phyloP scores from a whole-genome alignment of 2,113 vertebrate species.

The Rutilus rutilus region DNA sequence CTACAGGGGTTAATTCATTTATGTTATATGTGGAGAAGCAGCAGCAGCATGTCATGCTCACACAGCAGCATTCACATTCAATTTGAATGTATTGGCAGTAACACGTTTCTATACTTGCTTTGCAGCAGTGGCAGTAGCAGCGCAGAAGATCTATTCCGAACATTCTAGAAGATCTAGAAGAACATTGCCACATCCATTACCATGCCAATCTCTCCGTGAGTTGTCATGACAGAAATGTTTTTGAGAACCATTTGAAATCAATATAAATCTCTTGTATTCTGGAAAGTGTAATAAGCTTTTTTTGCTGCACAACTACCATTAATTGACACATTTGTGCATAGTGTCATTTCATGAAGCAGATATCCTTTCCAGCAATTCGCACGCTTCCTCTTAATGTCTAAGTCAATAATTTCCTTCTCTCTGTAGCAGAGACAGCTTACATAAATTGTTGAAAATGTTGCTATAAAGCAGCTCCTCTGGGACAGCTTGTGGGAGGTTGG shows the following conservation, averaged over 20 bases:
- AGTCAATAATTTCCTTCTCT: slow-evolving; percentile 7
- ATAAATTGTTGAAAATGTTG: slow-evolving; percentile 23
- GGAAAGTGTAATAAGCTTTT: not conserved
- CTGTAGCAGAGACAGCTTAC: not conserved
- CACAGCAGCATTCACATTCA: too few relatives aligned
- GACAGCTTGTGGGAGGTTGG: slow-evolving; percentile 22
- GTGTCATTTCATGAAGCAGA: not conserved
- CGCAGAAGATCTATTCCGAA: too few relatives aligned
- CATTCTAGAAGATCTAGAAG: too few relatives aligned
- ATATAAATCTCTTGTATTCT: not conserved
- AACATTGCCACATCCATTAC: too few relatives aligned
- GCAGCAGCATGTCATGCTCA: too few relatives aligned
- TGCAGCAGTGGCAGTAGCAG: too few relatives aligned
- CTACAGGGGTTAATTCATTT: too few relatives aligned
- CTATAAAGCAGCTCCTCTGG: slow-evolving; percentile 1
- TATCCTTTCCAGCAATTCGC: slow-evolving; percentile 21
- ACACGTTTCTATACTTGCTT: too few relatives aligned
- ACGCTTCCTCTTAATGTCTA: slow-evolving; percentile 21
- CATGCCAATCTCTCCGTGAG: too few relatives aligned
- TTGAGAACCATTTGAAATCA: not conserved
- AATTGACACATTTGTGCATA: not conserved
- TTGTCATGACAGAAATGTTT: not conserved
- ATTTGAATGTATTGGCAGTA: too few relatives aligned
- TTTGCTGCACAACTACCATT: not conserved
- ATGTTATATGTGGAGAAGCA: too few relatives aligned